Evolutionary conservation across 2,888 invertebrate genomes (phyloP), one percentile per base, ranked within the genome.

Genomic region (Colletes collaris): DNA sequence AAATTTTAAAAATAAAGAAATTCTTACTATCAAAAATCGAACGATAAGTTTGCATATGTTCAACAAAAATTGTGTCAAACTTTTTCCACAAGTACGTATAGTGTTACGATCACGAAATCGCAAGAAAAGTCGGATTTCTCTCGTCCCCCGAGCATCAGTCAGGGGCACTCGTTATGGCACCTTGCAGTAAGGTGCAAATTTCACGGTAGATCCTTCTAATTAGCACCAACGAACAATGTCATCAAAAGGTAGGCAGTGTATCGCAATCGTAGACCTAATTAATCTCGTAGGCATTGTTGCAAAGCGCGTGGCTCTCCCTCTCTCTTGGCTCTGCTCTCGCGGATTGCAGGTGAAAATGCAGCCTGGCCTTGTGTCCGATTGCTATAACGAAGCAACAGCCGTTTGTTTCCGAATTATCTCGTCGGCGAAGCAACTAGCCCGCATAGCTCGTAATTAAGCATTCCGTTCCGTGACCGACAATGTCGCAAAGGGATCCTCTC

Each of bases 321-420:
- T 8, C 46, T 37, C 13, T 59, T 27, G 53, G 53, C 50, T 55
- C 53, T 59, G 58, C 49, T 56, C 53, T 37, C 46, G 59, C 49
- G 53, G 16, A 37, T 67, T 60, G 66, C 72, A 74, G 72, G 78
- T 86, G 86, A 86, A 86, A 81, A 87, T 62, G 40, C 68, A 64
- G 71, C 53, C 64, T 78, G 82, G 82, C 88, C 87, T 87, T 87
- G 87, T 64, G 55, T 53, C 63, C 55, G 76, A 60, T 83, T 81
- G 81, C 80, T 40, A 58, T 75, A 79, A 81, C 68, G 13, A 76
- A 53, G 35, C 35, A 59, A 11, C 68, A 49, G 16, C 52, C 69
- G 70, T 78, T 81, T 68, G 79, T 78, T 85, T 83, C 82, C 74
- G 73, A 87, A 89, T 89, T 88, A 89, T 89, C 88, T 85, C 82